These are phyloP conservation scores for Odontamblyopus lacepedii DNA, from an alignment of 2,797 vertebrate genomes.

Conservation along the genomic window DNA sequence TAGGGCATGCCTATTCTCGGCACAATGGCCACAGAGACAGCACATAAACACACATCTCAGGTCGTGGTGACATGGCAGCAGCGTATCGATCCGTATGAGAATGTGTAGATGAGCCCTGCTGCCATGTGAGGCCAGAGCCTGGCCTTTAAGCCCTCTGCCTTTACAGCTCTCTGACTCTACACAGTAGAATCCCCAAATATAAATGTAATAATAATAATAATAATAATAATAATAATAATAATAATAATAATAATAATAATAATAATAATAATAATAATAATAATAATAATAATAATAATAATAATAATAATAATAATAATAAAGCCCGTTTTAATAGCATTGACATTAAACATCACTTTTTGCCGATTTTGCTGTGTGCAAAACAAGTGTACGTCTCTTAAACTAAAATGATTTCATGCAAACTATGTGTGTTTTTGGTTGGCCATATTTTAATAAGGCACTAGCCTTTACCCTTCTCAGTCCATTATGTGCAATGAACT, in stretches of 20 bases:
- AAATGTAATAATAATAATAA: background rate
- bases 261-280: background rate
- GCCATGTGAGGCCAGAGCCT: constrained; percentile 58
- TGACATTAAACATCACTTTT: background rate
- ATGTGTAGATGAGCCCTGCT: constrained; percentile 80
- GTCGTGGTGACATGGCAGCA: constrained; percentile 71
- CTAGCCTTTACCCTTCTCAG: constrained; percentile 24
- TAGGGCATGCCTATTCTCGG: constrained; percentile 33
- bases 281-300: background rate
- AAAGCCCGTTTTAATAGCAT: too few relatives aligned
- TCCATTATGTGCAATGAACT: constrained; percentile 52
- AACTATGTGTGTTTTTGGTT: constrained; percentile 26
- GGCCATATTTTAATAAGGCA: constrained; percentile 27
- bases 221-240: background rate
- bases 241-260: background rate
- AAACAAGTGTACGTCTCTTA: background rate
- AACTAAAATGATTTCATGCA: background rate
- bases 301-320: background rate
- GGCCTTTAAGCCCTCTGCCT: constrained; percentile 41
- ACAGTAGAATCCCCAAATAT: constrained; percentile 5
- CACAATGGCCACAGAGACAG: constrained; percentile 64
- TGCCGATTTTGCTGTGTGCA: background rate
- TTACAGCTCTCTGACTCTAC: background rate
- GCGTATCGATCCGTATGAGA: constrained; percentile 84
- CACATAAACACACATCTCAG: constrained; percentile 57